Conservation (phyloP, 2,888 invertebrate species). For the Timema cristinae region DNA sequence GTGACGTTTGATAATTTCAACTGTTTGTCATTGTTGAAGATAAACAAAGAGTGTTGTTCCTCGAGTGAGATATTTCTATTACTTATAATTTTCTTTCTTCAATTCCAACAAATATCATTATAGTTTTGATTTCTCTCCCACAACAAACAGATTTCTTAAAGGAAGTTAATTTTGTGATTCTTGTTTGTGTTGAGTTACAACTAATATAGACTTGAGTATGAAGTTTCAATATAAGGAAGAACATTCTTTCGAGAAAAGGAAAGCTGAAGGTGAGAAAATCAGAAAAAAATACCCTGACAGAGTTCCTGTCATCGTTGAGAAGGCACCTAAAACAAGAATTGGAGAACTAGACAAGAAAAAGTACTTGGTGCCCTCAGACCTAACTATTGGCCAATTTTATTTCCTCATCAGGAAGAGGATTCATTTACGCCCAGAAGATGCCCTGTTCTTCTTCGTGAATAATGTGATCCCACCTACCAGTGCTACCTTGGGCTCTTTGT, state of each 20-base stretch:
- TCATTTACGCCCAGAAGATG: constrained; percentile 59
- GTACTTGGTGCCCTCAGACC: constrained; percentile 59
- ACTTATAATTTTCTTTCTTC: no score
- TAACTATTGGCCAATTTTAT: constrained; percentile 63
- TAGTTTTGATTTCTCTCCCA: no score
- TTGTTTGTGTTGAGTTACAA: no score
- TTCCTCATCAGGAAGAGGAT: constrained; percentile 61
- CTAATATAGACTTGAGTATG: constrained; percentile 15
- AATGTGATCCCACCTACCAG: constrained; percentile 60
- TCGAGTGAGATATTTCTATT: no score
- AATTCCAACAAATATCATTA: no score
- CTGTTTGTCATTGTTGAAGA: no score
- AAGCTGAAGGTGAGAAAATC: constrained; percentile 57
- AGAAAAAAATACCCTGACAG: constrained; percentile 60
- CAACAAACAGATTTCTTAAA: no score
- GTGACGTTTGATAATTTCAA: no score
- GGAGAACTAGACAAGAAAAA: constrained; percentile 62
- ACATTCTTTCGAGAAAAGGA: constrained; percentile 59
- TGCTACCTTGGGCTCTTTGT: constrained; percentile 59
- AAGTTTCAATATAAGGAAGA: constrained; percentile 60
- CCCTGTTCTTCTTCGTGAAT: constrained; percentile 63
- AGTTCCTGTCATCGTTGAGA: constrained; percentile 64
- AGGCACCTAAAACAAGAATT: constrained; percentile 57
- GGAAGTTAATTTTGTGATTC: no score
- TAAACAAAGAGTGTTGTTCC: no score